Evolutionary conservation across 2,113 vertebrate species (phyloP).

Genomic region (Cebus imitator): DNA sequence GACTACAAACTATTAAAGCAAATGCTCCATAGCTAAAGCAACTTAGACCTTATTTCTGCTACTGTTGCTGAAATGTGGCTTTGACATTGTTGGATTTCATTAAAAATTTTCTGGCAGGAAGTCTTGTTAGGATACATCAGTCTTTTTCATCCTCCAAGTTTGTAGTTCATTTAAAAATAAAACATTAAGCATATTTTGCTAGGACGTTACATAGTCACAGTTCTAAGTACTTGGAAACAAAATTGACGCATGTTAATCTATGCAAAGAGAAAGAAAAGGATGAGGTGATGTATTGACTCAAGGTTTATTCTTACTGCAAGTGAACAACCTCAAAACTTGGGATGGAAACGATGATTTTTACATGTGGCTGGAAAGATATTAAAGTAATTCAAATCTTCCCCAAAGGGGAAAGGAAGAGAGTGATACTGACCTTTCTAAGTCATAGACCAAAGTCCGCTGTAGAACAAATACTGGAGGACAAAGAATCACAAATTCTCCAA

Average conservation of each 20-base stretch:
- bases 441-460: constrained; percentile 92
- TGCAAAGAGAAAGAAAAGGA: not conserved
- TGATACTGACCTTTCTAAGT: constrained; percentile 82
- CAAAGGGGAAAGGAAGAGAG: constrained; percentile 75
- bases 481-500: constrained; percentile 78
- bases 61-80: constrained; percentile 37
- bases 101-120: constrained; percentile 46
- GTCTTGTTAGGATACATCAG: not conserved
- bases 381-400: constrained; percentile 49
- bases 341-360: not conserved
- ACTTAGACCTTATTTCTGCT: not conserved
- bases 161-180: constrained; percentile 39
- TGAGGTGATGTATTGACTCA: not conserved
- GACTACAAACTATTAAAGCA: constrained; percentile 14
- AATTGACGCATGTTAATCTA: not conserved
- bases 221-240: not conserved
- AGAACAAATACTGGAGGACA: constrained; percentile 87
- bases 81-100: constrained; percentile 5
- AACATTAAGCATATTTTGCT: not conserved
- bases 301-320: not conserved
- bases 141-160: constrained; percentile 45
- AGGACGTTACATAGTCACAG: not conserved
- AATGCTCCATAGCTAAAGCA: constrained; percentile 2
- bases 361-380: not conserved
- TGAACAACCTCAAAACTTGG: not conserved